These are phyloP conservation scores for Conopomorpha cramerella DNA, from an alignment of 1,140 invertebrate genomes.

Conservation along the genomic window DNA sequence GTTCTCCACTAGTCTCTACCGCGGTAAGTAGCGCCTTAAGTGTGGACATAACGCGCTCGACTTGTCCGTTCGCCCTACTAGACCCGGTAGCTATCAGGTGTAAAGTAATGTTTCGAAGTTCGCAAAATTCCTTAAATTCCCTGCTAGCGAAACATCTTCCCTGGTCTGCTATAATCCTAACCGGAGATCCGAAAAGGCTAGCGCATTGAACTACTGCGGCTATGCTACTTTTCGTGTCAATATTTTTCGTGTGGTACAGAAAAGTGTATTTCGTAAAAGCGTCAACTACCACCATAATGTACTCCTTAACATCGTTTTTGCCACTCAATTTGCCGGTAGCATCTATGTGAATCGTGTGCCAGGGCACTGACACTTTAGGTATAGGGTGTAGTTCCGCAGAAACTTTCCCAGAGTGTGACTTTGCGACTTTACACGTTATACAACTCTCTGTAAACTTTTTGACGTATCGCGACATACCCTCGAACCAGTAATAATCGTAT, in stretches of 20 bases:
- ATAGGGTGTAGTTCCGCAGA: too few relatives aligned
- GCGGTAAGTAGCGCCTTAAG: constrained; percentile 19
- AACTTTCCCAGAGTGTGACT: constrained; percentile 10
- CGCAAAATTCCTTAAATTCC: constrained; percentile 17
- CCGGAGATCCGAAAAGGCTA: too few relatives aligned
- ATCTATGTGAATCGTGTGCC: too few relatives aligned
- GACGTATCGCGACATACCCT: constrained; percentile 10
- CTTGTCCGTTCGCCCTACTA: constrained; percentile 10
- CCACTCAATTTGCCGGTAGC: constrained; percentile 6
- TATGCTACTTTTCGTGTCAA: too few relatives aligned
- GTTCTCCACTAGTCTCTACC: constrained; percentile 2
- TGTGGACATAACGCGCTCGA: too few relatives aligned
- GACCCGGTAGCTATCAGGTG: constrained; percentile 12
- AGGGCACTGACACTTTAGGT: too few relatives aligned
- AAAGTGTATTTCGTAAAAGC: constrained; percentile 12
- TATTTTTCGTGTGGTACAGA: constrained; percentile 6
- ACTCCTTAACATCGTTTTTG: constrained; percentile 7
- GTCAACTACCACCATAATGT: constrained; percentile 10
- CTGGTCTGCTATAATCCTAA: too few relatives aligned
- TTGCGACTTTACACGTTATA: constrained; percentile 13
- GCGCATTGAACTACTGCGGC: too few relatives aligned
- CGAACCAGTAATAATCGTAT: constrained; percentile 14
- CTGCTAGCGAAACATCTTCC: too few relatives aligned
- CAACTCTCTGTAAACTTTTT: constrained; percentile 6
- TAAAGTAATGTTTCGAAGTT: constrained; percentile 7